Evolutionary conservation across 1,140 invertebrate genomes (phyloP), one percentile per base, ranked within the genome.

Genomic region (Heliconius hewitsoni): DNA sequence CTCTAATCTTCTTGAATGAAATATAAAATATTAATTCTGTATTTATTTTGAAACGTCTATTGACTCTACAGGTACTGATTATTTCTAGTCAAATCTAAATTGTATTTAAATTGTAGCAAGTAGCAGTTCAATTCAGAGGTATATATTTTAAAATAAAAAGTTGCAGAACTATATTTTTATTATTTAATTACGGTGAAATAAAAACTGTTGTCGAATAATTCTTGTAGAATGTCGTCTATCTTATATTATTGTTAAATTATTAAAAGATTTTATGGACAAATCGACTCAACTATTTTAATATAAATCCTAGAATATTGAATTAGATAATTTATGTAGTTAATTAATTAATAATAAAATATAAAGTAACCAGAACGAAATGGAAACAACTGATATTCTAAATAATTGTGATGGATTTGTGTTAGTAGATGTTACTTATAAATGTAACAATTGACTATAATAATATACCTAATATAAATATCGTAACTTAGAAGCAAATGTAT

Each of bases 331-430:
- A 66, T 74, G 78, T 71, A 81, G 74, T 77, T 87, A 85, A 66
- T 77, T 87, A 85, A 66, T 66, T 66, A 81, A 76, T 75, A 77
- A 79, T 83, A 72, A 73, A 79, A 82, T 70, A 79, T 74, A 81
- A 83, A 83, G 76, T 85, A 78, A 81, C 77, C 84, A 86, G 87
- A 91, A 91, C 89, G 91, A 92, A 91, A 87, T 86, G 78, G 86
- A 91, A 91, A 86, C 85, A 93, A 94, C 93, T 93, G 88, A 94
- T 94, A 94, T 94, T 93, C 93, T 94, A 94, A 94, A 94, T 89
- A 87, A 94, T 91, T 94, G 93, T 94, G 93, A 93, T 94, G 92
- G 91, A 93, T 93, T 93, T 93, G 92, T 93, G 91, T 93, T 93
- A 93, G 87, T 89, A 86, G 83, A 81, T 83, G 82, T 86, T 89